phyloP scores from a whole-genome alignment of 2,797 vertebrate species.

The Crocodylus rhombifer region DNA sequence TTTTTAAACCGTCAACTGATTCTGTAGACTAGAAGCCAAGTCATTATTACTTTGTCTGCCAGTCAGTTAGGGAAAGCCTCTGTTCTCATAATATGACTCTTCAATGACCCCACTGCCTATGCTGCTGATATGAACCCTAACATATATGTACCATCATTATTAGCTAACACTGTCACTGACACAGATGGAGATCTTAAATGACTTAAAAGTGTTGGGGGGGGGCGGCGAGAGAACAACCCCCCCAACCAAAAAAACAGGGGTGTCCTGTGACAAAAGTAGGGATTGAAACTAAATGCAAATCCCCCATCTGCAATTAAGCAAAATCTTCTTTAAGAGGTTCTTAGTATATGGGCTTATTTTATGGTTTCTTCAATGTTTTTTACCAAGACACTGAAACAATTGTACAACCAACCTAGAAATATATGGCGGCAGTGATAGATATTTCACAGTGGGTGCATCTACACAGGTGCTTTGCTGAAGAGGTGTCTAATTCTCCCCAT shows the following conservation, averaged over 20 bases:
- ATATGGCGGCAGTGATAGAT: not conserved
- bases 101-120: not conserved
- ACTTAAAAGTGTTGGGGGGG: not conserved
- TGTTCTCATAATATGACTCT: not conserved
- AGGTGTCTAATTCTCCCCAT: too few species aligned
- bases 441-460: not conserved
- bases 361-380: not conserved
- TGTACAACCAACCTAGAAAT: not conserved
- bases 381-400: not conserved
- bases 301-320: not conserved
- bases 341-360: not conserved
- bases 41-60: not conserved
- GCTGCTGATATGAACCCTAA: too few species aligned
- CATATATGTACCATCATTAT: too few species aligned
- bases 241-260: too few species aligned
- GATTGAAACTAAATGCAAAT: not conserved
- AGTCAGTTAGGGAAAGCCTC: not conserved
- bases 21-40: not conserved
- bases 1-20: not conserved
- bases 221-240: too few species aligned
- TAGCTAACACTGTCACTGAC: not conserved
- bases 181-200: not conserved
- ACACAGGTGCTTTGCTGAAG: too few species aligned
- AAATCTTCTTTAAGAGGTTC: not conserved
- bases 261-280: not conserved